These are phyloP conservation scores for Oophaga pumilio DNA, from an alignment of 2,113 vertebrate species.

Conservation along the genomic window DNA sequence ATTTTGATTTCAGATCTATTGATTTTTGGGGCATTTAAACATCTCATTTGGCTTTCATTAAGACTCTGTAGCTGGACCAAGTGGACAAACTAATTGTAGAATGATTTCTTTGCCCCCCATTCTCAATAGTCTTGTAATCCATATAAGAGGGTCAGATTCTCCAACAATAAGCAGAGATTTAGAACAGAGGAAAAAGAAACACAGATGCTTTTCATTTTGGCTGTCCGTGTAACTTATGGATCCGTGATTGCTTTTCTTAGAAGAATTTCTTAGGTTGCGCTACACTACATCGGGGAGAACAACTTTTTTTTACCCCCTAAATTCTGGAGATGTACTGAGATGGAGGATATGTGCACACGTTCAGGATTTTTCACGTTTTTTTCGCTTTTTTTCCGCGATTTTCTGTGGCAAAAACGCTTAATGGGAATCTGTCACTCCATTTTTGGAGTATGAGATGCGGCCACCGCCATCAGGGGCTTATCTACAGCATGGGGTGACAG, in stretches of 20 bases:
- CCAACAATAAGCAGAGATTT: constrained; percentile 46
- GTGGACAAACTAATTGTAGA: constrained; percentile 37
- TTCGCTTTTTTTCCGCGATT: too few relatives aligned
- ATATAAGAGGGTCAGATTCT: constrained; percentile 50
- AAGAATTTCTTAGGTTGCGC: constrained; percentile 28
- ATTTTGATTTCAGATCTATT: not conserved
- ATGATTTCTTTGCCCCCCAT: constrained; percentile 12
- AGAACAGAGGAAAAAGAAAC: constrained; percentile 30
- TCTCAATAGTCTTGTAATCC: constrained; percentile 39
- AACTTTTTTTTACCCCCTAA: constrained; percentile 1
- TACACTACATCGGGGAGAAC: constrained; percentile 11
- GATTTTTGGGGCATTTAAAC: not conserved
- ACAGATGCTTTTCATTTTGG: constrained; percentile 55
- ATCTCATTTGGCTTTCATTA: constrained; percentile 46
- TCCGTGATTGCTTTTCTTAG: not conserved
- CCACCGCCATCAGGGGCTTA: too few relatives aligned
- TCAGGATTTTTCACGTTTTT: too few relatives aligned
- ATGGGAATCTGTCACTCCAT: too few relatives aligned
- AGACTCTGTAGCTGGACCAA: not conserved
- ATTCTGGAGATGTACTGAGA: not conserved
- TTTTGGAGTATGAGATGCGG: too few relatives aligned
- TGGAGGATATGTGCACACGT: too few relatives aligned
- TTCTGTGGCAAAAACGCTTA: too few relatives aligned
- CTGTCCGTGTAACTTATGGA: constrained; percentile 46
- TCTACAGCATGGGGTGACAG: too few relatives aligned